These are phyloP conservation scores for Engraulis encrasicolus DNA, from an alignment of 2,113 vertebrate species.

Conservation along the genomic window DNA sequence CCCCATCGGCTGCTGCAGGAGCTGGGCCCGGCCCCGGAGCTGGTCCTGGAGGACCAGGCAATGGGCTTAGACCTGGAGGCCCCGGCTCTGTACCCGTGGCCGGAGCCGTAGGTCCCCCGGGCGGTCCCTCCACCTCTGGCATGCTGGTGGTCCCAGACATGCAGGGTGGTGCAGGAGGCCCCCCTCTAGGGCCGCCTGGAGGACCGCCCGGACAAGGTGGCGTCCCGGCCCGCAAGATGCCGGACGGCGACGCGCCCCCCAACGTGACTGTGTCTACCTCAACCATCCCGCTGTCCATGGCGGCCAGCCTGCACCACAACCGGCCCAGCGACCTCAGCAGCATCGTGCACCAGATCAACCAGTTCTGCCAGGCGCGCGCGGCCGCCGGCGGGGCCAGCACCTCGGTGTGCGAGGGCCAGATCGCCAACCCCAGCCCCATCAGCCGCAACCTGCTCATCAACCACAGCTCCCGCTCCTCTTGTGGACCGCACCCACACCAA, in stretches of 20 bases:
- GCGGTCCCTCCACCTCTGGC: constrained; percentile 76
- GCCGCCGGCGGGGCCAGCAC: constrained; percentile 89
- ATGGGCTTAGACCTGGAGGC: too few relatives aligned
- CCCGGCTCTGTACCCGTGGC: too few relatives aligned
- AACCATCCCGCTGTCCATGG: constrained; percentile 99
- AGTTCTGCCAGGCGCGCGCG: constrained; percentile 97
- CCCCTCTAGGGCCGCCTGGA: too few relatives aligned
- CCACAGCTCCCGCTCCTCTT: constrained; percentile 94
- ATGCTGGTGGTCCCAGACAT: constrained; percentile 74
- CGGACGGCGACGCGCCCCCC: constrained; percentile 92
- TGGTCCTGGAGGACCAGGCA: too few relatives aligned
- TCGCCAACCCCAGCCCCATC: constrained; percentile 98
- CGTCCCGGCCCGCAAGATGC: constrained; percentile 84
- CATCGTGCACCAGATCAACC: constrained; percentile 99
- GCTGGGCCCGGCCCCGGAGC: too few relatives aligned
- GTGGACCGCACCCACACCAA: constrained; percentile 74
- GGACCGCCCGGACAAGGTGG: too few relatives aligned
- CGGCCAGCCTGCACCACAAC: constrained; percentile 88
- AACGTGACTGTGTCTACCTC: constrained; percentile 99
- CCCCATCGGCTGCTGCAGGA: constrained; percentile 64
- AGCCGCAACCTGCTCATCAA: constrained; percentile 97
- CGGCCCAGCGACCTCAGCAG: constrained; percentile 92
- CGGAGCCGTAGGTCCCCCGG: constrained; percentile 73
- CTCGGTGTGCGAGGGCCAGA: constrained; percentile 98
- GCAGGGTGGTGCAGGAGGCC: too few relatives aligned